These are phyloP conservation scores for Ameiurus melas DNA, from an alignment of 2,113 vertebrate species.

Conservation along the genomic window DNA sequence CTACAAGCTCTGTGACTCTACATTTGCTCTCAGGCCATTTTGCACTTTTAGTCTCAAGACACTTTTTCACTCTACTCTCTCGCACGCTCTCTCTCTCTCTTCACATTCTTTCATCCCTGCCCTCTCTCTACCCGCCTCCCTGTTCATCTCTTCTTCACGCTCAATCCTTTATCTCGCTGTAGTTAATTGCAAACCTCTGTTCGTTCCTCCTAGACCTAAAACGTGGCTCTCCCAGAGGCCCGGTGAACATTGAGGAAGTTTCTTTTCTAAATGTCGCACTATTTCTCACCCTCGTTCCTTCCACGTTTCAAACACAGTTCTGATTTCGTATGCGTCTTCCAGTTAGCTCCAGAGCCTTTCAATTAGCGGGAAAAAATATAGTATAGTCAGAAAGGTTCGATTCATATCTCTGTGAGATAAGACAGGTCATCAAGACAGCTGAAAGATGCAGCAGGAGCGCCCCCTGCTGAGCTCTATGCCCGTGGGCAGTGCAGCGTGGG, in stretches of 20 bases:
- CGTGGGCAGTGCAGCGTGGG: not conserved
- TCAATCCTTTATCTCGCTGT: constrained; percentile 46
- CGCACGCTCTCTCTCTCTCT: constrained; percentile 7
- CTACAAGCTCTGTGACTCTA: constrained; percentile 21
- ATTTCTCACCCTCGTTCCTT: not conserved
- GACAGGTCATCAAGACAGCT: not conserved
- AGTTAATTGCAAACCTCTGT: constrained; percentile 68
- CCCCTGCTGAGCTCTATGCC: constrained; percentile 23
- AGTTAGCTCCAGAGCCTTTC: not conserved
- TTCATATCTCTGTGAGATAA: not conserved
- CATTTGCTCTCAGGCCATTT: constrained; percentile 23
- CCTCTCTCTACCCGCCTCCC: not conserved
- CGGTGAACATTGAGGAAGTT: constrained; percentile 51
- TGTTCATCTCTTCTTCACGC: constrained; percentile 14
- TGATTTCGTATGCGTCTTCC: not conserved
- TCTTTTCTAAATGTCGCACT: constrained; percentile 20
- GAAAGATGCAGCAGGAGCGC: not conserved
- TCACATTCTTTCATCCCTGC: not conserved
- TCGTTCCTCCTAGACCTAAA: constrained; percentile 52
- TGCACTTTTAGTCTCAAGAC: constrained; percentile 16
- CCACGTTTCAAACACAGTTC: constrained; percentile 13
- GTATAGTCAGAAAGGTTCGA: not conserved
- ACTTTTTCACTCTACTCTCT: constrained; percentile 13
- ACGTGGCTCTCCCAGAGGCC: constrained; percentile 46
- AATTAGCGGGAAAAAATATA: not conserved